phyloP scores from a whole-genome alignment of 2,797 vertebrate genomes.

The Enteromius anoplus region DNA sequence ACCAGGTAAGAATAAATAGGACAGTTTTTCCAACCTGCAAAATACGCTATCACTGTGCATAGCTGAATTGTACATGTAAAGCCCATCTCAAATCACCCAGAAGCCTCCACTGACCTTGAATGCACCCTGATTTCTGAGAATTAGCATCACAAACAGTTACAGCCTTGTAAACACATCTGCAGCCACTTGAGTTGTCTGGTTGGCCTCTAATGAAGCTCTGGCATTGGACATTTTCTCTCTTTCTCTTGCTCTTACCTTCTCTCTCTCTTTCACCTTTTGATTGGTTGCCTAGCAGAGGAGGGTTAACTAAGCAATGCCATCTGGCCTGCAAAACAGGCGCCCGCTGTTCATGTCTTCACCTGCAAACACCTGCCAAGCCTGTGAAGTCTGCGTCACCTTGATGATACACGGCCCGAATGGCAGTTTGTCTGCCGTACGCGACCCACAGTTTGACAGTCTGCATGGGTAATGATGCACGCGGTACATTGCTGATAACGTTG shows the following conservation, averaged over 20 bases:
- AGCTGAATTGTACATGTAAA: background rate
- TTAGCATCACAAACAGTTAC: conserved; percentile 43
- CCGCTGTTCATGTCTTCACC: conserved; percentile 47
- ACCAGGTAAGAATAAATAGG: no score
- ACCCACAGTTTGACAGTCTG: background rate
- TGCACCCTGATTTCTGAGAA: conserved; percentile 1
- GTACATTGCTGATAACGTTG: conserved; percentile 4
- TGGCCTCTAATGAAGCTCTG: conserved; percentile 28
- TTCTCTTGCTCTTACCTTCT: background rate
- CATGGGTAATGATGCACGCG: background rate
- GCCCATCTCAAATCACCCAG: background rate
- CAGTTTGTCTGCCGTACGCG: conserved; percentile 27
- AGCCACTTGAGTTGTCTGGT: conserved; percentile 31
- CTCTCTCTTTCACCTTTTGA: conserved; percentile 19
- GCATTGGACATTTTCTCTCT: conserved; percentile 16
- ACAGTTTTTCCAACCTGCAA: no score
- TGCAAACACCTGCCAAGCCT: conserved; percentile 43
- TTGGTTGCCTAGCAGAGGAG: conserved; percentile 43
- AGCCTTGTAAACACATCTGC: conserved; percentile 50
- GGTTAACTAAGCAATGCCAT: conserved; percentile 47
- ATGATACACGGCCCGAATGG: conserved; percentile 32
- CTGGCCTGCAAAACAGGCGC: conserved; percentile 41
- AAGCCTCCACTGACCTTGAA: background rate
- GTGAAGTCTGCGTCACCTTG: conserved; percentile 36
- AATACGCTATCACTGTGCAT: background rate